Evolutionary conservation across 2,797 vertebrate species (phyloP), one percentile per base, ranked within the genome.

Genomic region (Sebastiscus albofasciatus): DNA sequence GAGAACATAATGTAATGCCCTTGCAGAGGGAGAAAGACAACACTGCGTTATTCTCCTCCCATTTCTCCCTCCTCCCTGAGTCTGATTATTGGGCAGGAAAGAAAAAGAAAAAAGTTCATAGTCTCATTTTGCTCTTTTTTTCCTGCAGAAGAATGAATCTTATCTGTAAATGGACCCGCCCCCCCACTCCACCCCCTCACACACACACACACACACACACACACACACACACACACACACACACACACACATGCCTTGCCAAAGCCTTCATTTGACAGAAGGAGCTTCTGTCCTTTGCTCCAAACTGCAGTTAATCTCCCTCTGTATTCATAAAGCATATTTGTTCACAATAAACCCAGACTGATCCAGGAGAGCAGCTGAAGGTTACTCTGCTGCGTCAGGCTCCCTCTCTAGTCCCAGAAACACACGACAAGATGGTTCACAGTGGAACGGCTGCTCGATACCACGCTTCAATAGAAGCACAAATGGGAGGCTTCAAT

Each of bases 141-240:
- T 82, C 72, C 74, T 54, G 64, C 72, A 78, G 83, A 82, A 89
- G 78, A 90, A 90, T 86, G 78, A 91, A 90, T 94, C 90, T 93
- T 94, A 95, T 96, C 95, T 93, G 77, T 84, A 93, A 93, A 92
- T 92, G 81, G 90, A 89, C 75, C 77, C 87, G 64, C 82, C 84
- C 62, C 72, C 58, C 39, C 61, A 65, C 34, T 34, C 74, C 79
- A 81, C 52, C 61, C 59, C 31, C 16, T 1, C 42, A 0, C 42
- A 46, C 42, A 46, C 42, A 42, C 14, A 39, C 36, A 39, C 36
- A 39, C 36, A 13, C 33, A 34, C 33, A 34, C 33, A 12, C 34
- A 14, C 36, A 39, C 36, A 39, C 36, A 14, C 36, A 13, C 42
- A 46, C 42, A 46, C 42, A 20, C 46, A 20, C 46, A 49, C 46